phyloP scores from a whole-genome alignment of 2,113 vertebrate species.

The Neogobius melanostomus region DNA sequence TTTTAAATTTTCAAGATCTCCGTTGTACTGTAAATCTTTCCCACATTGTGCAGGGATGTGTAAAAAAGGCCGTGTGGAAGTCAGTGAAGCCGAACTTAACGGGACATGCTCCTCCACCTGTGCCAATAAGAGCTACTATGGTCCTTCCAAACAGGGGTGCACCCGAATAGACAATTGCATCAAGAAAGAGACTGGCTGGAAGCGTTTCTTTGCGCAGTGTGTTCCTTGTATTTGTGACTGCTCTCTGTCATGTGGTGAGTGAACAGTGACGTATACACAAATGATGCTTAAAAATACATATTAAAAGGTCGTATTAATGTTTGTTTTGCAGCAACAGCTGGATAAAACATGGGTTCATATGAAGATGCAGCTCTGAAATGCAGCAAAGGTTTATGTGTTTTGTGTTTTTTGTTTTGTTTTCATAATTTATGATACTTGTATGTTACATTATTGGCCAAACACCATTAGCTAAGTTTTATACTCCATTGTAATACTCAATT shows the following conservation, averaged over 20 bases:
- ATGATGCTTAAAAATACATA: not conserved
- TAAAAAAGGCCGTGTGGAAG: conserved; percentile 71
- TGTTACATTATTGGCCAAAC: too few species aligned
- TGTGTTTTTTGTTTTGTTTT: not conserved
- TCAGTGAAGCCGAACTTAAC: conserved; percentile 76
- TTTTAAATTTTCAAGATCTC: not conserved
- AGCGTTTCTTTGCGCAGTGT: conserved; percentile 78
- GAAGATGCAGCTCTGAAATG: not conserved
- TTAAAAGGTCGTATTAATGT: not conserved
- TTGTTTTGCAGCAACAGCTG: conserved; percentile 37
- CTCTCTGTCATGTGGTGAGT: conserved; percentile 75
- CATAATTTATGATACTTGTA: too few species aligned
- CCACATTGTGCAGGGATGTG: conserved; percentile 75
- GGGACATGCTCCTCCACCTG: conserved; percentile 79
- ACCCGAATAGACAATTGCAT: conserved; percentile 75
- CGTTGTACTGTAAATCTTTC: not conserved
- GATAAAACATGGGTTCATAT: conserved; percentile 27
- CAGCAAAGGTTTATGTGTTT: not conserved
- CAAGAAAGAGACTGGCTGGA: conserved; percentile 78
- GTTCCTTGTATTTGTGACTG: conserved; percentile 82
- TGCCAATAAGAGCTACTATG: conserved; percentile 62
- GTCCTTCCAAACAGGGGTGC: conserved; percentile 73
- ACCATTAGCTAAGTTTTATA: too few species aligned
- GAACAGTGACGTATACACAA: not conserved
- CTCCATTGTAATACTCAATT: too few species aligned